Base-by-base conservation (phyloP, 2,888 invertebrate genomes). In the Fragum whitleyi region DNA sequence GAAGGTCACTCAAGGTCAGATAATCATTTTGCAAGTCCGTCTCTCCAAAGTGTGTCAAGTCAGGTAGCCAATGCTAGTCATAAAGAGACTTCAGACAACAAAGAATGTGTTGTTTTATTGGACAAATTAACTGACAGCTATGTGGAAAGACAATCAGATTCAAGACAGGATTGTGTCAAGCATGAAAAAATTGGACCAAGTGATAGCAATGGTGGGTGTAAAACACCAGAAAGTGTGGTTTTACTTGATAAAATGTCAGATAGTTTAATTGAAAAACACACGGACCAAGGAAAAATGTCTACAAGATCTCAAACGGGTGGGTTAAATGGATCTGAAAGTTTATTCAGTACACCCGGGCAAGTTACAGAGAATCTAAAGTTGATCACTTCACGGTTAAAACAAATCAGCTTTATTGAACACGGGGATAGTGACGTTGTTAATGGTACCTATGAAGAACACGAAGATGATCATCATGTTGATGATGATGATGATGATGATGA, bases 121-220 rank as follows among this genome's bases (percentile, higher is more conserved):
- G 53, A 83, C 29, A 85, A 76, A 73, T 72, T 88, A 28, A 59
- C 71, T 51, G 79, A 86, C 23, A 87, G 85, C 70, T 77, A 86
- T n/a, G 47, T 82, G 3, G 26, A 26, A 23, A n/a, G 21, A 28
- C 57, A 47, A 14, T n/a, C 51, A n/a, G n/a, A 51, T 7, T 14
- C 16, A 9, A 36, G 32, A 36, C 32, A 36, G 32, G 9, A 36
- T 36, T 6, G 32, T 36, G 3, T 36, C 3, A 36, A 36, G 32
- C 32, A 3, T 36, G 5, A 36, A 36, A 36, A 36, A 3, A 36
- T 36, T 36, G 32, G 32, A 36, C 32, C 9, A 36, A 53, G n/a
- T 1, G 1, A 7, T 6, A 23, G n/a, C 16, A 53, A 53, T 21
- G 28, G 1, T 26, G 26, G 5, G 1, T 16, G 14, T 11, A 62